Base-by-base conservation (phyloP, 1,140 invertebrate genomes). In the Euborellia annulipes region DNA sequence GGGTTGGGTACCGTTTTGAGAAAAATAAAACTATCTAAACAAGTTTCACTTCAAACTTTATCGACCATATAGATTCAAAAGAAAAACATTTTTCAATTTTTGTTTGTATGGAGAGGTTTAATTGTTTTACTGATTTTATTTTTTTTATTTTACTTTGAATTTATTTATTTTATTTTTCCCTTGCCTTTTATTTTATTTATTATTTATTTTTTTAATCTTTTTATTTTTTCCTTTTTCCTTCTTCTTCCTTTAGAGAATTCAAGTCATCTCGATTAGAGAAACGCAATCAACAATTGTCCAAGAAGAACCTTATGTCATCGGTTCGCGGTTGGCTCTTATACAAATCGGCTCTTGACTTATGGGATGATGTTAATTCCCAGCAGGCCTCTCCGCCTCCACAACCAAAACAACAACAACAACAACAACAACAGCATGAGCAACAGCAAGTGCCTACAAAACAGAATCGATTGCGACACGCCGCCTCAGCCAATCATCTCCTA, bases 311-410 rank as follows among this genome's bases (percentile, higher is more conserved):
- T 37, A 41, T 47, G 30, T 49, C 56, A 14, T 64, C 68, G 4
- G 65, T 69, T 41, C 64, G 67, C 36, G 67, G 61, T 36, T 70
- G 68, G 68, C 64, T 70, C 2, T 52, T 65, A 4, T 68, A 68
- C 45, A 58, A 65, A 38, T 65, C 58, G 2, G 61, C 62, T 3
- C 64, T 68, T 56, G 66, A 69, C 45, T 54, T 68, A 3, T 67
- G 65, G 66, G 62, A 62, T 18, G 65, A 69, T 18, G 50, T 53
- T 16, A 47, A 54, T 45, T 43, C 51, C n/a, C 49, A 56, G 41
- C 32, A 57, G 45, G 32, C 17, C 14, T 7, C 20, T 6, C 41
- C 41, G n/a, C 3, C 16, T 1, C 20, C 11, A 37, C 42, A 36
- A 43, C 30, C 36, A 38, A 4, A 32, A 14, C 23, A 27, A 27